Conservation (phyloP, 2,113 vertebrate species). For the Laticauda colubrina region DNA sequence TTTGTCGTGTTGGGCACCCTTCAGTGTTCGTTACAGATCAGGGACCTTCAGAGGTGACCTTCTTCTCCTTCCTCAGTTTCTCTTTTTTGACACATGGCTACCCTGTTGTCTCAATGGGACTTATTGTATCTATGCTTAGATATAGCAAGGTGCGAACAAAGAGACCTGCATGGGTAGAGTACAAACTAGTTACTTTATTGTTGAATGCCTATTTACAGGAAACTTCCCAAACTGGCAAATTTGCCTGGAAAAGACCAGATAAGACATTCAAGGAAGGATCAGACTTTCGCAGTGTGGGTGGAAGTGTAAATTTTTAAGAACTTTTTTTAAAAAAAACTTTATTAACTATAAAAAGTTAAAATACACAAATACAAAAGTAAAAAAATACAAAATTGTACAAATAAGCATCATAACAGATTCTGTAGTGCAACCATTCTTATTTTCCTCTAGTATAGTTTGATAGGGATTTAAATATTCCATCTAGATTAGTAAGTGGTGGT, state of each 20-base stretch:
- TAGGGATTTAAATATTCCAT: too few relatives aligned
- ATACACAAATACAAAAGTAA: too few relatives aligned
- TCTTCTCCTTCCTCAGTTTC: accelerated
- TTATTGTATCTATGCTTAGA: accelerated
- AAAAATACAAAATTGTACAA: too few relatives aligned
- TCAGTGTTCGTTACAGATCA: slow-evolving; percentile 79
- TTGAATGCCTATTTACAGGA: background rate
- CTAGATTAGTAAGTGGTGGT: too few relatives aligned
- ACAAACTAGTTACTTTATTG: background rate
- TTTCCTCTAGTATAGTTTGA: too few relatives aligned
- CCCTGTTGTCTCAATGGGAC: background rate
- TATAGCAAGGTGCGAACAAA: background rate
- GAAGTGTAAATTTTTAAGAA: too few relatives aligned
- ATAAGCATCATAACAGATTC: too few relatives aligned
- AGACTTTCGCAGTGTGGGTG: background rate
- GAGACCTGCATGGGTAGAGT: background rate
- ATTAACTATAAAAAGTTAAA: too few relatives aligned
- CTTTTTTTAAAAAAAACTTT: too few relatives aligned
- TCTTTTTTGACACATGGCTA: background rate
- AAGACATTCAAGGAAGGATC: background rate
- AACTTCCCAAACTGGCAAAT: background rate
- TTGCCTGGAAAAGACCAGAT: background rate
- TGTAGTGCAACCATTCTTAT: too few relatives aligned
- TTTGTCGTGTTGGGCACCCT: slow-evolving; percentile 84
- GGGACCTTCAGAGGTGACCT: slow-evolving; percentile 77